These are phyloP conservation scores for Bombyx mandarina DNA, from an alignment of 1,140 invertebrate species.

Conservation along the genomic window DNA sequence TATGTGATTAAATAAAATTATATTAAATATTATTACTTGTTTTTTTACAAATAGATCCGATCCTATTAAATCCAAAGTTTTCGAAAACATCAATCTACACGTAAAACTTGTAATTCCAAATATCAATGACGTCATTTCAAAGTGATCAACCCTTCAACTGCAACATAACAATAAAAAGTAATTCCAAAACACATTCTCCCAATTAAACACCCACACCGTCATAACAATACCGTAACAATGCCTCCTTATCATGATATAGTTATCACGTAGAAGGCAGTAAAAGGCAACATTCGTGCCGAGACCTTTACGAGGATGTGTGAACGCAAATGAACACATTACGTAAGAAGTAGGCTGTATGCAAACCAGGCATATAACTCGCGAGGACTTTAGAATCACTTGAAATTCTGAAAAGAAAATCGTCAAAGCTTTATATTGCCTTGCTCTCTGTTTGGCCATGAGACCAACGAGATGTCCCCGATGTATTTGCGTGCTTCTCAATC, in stretches of 20 bases:
- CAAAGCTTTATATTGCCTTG: constrained; percentile 64
- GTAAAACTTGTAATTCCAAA: too few relatives aligned
- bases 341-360: constrained; percentile 19
- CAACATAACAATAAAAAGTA: neutral
- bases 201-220: neutral
- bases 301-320: neutral
- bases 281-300: neutral
- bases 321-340: neutral
- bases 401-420: constrained; percentile 63
- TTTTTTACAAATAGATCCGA: too few relatives aligned
- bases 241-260: neutral
- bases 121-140: too few relatives aligned
- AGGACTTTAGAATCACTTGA: constrained; percentile 56
- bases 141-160: neutral
- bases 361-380: constrained; percentile 34
- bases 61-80: too few relatives aligned
- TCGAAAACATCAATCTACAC: too few relatives aligned
- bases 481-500: too few relatives aligned
- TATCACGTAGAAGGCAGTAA: neutral
- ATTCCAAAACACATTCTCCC: neutral
- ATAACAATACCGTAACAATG: neutral
- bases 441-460: constrained; percentile 22
- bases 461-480: neutral
- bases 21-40: too few relatives aligned
- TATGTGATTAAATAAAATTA: too few relatives aligned